Conservation (phyloP, 2,113 vertebrate genomes). For the Odobenus rosmarus region DNA sequence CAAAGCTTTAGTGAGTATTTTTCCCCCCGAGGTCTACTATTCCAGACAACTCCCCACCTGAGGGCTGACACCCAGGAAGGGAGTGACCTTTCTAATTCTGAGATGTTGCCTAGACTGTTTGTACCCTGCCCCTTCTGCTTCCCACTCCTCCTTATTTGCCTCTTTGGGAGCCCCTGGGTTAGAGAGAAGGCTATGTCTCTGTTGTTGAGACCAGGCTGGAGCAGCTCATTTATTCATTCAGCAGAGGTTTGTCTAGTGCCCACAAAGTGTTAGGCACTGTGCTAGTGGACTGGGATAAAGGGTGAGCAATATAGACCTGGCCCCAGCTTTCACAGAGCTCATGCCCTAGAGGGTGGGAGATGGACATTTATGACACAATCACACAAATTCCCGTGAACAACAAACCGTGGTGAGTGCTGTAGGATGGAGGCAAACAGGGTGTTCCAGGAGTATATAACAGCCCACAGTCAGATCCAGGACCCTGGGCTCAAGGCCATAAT, state of each 20-base stretch:
- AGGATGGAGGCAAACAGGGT: neutral
- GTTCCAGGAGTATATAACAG: neutral
- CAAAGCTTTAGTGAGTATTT: neutral
- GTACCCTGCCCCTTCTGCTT: neutral
- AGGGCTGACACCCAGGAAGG: neutral
- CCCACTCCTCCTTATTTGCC: neutral
- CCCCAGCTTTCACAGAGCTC: neutral
- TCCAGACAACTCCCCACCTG: neutral
- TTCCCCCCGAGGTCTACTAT: neutral
- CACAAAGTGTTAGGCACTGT: neutral
- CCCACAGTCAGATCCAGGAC: accelerated
- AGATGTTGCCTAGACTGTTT: neutral
- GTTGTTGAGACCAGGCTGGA: neutral
- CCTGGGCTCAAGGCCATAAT: neutral
- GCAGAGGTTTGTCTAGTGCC: neutral
- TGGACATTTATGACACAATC: neutral
- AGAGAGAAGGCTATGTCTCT: neutral
- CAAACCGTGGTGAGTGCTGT: neutral
- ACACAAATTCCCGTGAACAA: neutral
- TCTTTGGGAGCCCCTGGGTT: neutral
- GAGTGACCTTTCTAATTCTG: neutral
- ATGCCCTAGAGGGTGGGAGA: neutral
- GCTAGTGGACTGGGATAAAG: neutral
- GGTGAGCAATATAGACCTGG: neutral
- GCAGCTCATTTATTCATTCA: neutral